Percentiles rank a stretch among this genome's conserved stretches.
phyloP scores from a whole-genome alignment of 2,888 invertebrate species.

The Cantharis rustica region DNA sequence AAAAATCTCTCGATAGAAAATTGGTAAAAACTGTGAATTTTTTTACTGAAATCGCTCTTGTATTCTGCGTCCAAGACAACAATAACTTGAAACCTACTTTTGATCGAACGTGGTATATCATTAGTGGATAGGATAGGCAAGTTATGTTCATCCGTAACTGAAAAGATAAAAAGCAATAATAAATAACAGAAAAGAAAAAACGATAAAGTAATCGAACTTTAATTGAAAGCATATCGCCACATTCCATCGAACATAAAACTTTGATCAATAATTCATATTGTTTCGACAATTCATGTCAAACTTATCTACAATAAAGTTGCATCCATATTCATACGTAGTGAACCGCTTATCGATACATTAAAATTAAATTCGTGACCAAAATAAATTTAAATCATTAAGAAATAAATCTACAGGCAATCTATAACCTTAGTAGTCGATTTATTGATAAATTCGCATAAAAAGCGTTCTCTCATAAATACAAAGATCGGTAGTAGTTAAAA shows the following conservation, averaged over 20 bases:
- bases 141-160: not conserved
- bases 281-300: slow-evolving; percentile 29
- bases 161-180: not conserved
- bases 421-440: slow-evolving; percentile 17
- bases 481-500: slow-evolving; percentile 2
- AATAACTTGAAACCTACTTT: not conserved
- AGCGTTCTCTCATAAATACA: slow-evolving; percentile 10
- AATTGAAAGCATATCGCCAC: slow-evolving; percentile 8
- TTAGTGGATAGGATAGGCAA: not conserved
- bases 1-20: no score
- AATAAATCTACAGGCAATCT: slow-evolving; percentile 19
- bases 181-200: not conserved
- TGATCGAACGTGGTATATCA: not conserved
- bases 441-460: slow-evolving; percentile 18
- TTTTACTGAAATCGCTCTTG: not conserved
- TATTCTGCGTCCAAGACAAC: not conserved
- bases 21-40: no score
- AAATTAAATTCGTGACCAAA: slow-evolving; percentile 31
- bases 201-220: not conserved
- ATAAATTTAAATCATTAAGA: slow-evolving; percentile 24
- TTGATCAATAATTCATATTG: slow-evolving; percentile 30
- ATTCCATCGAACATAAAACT: slow-evolving; percentile 18
- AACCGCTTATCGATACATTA: slow-evolving; percentile 24
- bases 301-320: slow-evolving; percentile 22
- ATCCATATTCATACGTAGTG: slow-evolving; percentile 20